Evolutionary conservation across 2,113 vertebrate species (phyloP).

Genomic region (Prolemur simus): DNA sequence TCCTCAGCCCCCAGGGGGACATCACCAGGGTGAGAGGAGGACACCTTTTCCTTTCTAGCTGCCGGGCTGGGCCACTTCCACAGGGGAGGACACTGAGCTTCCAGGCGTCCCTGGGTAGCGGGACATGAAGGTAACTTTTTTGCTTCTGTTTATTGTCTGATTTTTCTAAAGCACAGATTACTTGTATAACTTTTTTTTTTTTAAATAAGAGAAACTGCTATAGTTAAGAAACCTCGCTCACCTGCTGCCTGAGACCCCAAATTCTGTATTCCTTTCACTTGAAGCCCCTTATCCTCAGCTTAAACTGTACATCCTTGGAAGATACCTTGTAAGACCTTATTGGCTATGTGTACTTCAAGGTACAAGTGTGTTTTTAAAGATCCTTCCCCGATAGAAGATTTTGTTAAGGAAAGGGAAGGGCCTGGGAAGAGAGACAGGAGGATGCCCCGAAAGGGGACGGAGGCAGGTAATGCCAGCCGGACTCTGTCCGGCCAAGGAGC

Average conservation of each 20-base stretch:
- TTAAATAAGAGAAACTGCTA: neutral
- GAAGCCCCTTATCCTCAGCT: neutral
- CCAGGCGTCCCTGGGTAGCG: neutral
- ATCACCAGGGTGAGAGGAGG: too few relatives aligned
- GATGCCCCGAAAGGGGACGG: neutral
- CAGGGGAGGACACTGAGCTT: too few relatives aligned
- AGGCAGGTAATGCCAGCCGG: neutral
- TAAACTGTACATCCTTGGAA: neutral
- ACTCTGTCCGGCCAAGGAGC: fast-evolving
- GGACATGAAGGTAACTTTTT: neutral
- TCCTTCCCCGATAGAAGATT: neutral
- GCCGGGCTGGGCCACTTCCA: neutral
- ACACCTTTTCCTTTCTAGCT: neutral
- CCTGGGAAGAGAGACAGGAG: neutral
- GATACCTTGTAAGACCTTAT: neutral
- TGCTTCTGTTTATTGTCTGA: neutral
- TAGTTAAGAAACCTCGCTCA: neutral
- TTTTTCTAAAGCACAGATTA: neutral
- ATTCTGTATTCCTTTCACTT: neutral
- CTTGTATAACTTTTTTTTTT: neutral
- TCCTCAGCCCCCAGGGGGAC: neutral
- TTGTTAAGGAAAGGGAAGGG: neutral
- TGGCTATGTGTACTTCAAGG: neutral
- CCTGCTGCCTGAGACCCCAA: neutral
- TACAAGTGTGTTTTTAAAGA: neutral